These are phyloP conservation scores for Mustela nigripes DNA, from an alignment of 2,113 vertebrate species.

Conservation along the genomic window DNA sequence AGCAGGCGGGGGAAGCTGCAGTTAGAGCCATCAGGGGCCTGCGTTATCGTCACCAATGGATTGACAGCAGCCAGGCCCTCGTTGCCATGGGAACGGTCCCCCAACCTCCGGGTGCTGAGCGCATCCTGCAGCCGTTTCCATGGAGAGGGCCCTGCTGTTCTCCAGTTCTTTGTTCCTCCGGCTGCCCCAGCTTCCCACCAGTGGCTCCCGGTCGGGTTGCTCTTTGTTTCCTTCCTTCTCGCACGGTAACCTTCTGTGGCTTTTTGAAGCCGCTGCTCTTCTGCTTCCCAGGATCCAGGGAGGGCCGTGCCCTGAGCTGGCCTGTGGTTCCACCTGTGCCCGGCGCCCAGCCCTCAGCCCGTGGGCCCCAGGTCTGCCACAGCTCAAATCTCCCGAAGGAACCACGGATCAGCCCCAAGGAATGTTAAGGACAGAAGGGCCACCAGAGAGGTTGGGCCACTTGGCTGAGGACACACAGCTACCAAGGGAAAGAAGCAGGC, in stretches of 20 bases:
- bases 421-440: too few species aligned
- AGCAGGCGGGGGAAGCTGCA: slow-evolving; percentile 25
- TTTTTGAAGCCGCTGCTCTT: background rate
- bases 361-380: background rate
- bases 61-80: background rate
- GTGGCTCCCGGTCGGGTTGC: background rate
- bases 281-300: background rate
- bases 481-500: background rate
- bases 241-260: background rate
- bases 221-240: background rate
- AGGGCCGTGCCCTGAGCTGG: background rate
- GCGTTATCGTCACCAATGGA: background rate
- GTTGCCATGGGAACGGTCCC: slow-evolving; percentile 77
- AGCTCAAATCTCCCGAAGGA: background rate
- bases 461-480: slow-evolving; percentile 2
- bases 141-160: slow-evolving; percentile 68
- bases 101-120: slow-evolving; percentile 53
- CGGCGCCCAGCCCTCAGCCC: background rate
- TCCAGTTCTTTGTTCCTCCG: slow-evolving; percentile 28
- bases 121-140: slow-evolving; percentile 62
- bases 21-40: background rate
- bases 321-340: background rate
- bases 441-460: background rate
- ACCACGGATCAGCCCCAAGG: background rate
- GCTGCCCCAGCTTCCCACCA: background rate